Conservation (phyloP, 2,888 invertebrate species). For the Caenorhabditis imperialis region DNA sequence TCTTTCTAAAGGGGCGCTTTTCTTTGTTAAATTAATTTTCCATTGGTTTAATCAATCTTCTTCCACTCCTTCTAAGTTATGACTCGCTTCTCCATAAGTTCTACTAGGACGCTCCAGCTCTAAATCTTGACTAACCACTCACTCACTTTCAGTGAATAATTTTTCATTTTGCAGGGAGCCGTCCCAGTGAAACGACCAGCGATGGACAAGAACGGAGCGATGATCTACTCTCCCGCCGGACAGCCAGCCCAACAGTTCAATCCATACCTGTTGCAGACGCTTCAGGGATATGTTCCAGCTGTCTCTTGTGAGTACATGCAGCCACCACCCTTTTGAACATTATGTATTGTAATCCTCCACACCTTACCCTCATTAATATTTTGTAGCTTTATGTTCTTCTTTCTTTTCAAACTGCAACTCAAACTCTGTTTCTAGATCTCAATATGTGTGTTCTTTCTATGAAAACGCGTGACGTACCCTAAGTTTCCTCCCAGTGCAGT, state of each 20-base stretch:
- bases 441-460: not conserved
- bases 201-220: conserved; percentile 69
- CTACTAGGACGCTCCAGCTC: not conserved
- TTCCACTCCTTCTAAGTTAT: not conserved
- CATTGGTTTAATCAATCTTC: not conserved
- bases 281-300: conserved; percentile 67
- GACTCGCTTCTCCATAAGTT: not conserved
- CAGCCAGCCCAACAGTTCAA: conserved; percentile 63
- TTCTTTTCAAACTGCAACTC: too few species aligned
- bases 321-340: conserved; percentile 24
- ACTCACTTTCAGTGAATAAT: conserved; percentile 1
- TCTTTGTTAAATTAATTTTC: not conserved
- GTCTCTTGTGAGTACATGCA: conserved; percentile 71
- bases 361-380: not conserved
- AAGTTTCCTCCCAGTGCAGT: not conserved
- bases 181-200: conserved; percentile 68
- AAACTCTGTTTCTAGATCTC: conserved; percentile 34
- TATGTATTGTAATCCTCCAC: not conserved
- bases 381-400: conserved; percentile 1
- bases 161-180: conserved; percentile 56
- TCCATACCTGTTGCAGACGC: conserved; percentile 63
- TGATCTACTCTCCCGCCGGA: conserved; percentile 54
- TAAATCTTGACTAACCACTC: not conserved
- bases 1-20: conserved; percentile 1
- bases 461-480: too few species aligned